Percentiles rank a stretch among this genome's conserved stretches.
These are phyloP conservation scores for Drosophila neonasuta DNA, from an alignment of 2,888 invertebrate species.

Conservation along the genomic window DNA sequence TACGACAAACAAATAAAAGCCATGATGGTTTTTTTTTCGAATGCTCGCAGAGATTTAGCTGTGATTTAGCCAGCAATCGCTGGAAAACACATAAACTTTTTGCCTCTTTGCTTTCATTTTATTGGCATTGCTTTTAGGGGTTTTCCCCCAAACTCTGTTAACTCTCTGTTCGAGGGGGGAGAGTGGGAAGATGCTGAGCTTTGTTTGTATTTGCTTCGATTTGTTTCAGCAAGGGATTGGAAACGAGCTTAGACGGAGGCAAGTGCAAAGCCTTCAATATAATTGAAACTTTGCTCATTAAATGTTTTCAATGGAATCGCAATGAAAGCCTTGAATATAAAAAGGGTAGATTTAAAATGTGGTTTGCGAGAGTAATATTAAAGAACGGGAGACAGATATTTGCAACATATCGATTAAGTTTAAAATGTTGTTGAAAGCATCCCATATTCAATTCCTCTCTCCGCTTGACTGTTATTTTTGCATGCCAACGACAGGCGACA, in stretches of 20 bases:
- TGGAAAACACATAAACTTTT: slow-evolving; percentile 74
- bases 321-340: slow-evolving; percentile 2
- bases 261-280: slow-evolving; percentile 63
- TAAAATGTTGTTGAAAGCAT: background rate
- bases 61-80: slow-evolving; percentile 74
- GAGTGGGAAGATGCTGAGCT: slow-evolving; percentile 3
- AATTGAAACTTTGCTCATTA: slow-evolving; percentile 75
- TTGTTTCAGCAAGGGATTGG: slow-evolving; percentile 58
- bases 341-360: slow-evolving; percentile 17
- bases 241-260: slow-evolving; percentile 32
- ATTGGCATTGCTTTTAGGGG: slow-evolving; percentile 57
- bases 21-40: slow-evolving; percentile 45
- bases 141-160: background rate
- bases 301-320: slow-evolving; percentile 34
- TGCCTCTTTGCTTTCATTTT: slow-evolving; percentile 57
- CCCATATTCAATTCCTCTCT: slow-evolving; percentile 1
- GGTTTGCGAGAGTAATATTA: background rate
- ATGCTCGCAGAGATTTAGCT: slow-evolving; percentile 69
- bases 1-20: slow-evolving; percentile 67
- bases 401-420: background rate
- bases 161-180: background rate
- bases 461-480: slow-evolving; percentile 38
- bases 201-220: slow-evolving; percentile 62
- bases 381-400: too few species aligned
- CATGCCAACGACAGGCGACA: slow-evolving; percentile 36